A percentile compares a stretch with the other conserved stretches of the same genome.
phyloP scores from a whole-genome alignment of 2,797 vertebrate species.

The Tangara arthus region DNA sequence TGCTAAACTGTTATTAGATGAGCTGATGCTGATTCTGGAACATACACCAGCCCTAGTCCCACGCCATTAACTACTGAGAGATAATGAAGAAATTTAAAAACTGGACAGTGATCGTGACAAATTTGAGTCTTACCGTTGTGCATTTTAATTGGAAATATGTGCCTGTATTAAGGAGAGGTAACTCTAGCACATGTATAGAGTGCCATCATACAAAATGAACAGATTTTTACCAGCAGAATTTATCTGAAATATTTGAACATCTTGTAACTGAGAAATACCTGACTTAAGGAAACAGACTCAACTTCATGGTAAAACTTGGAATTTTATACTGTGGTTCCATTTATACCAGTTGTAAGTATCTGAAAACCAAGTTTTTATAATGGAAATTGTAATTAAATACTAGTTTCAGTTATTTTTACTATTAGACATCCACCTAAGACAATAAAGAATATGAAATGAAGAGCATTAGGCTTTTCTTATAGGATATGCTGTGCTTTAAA shows the following conservation, averaged over 20 bases:
- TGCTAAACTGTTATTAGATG: not conserved
- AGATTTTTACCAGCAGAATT: not conserved
- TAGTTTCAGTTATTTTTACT: not conserved
- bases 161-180: not conserved
- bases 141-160: not conserved
- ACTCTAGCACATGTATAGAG: not conserved
- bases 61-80: not conserved
- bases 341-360: not conserved
- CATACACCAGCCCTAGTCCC: not conserved
- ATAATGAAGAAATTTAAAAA: not conserved
- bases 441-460: slow-evolving; percentile 18
- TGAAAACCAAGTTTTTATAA: not conserved
- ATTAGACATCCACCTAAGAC: not conserved
- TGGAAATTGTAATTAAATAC: not conserved
- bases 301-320: not conserved
- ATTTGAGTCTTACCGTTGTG: not conserved
- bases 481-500: slow-evolving; percentile 55
- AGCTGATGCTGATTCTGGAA: not conserved
- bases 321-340: not conserved
- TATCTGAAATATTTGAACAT: not conserved
- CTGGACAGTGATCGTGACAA: not conserved
- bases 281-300: not conserved
- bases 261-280: not conserved
- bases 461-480: slow-evolving; percentile 10
- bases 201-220: not conserved